phyloP scores from a whole-genome alignment of 2,797 vertebrate genomes.

The Sebastes oblongus region DNA sequence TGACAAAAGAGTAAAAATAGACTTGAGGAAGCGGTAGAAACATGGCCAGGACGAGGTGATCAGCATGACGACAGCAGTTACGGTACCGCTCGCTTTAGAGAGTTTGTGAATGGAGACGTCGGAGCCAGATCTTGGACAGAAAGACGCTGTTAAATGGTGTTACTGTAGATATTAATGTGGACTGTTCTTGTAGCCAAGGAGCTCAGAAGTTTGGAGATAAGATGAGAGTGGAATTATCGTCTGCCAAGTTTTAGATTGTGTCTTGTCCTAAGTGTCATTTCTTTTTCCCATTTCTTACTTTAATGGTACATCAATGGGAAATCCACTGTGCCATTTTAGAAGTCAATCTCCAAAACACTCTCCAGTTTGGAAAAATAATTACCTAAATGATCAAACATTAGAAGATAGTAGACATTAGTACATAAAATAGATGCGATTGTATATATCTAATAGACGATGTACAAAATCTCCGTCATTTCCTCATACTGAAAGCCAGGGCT shows the following conservation, averaged over 20 bases:
- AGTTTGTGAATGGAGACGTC: slow-evolving; percentile 29
- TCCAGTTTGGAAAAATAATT: not conserved
- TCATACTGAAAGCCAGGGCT: not conserved
- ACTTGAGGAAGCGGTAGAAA: slow-evolving; percentile 17
- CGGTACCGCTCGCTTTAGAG: not conserved
- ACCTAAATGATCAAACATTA: not conserved
- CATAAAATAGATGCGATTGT: not conserved
- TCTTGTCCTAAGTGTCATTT: not conserved
- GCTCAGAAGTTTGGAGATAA: not conserved
- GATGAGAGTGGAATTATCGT: not conserved
- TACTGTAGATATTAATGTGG: not conserved
- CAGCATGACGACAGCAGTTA: slow-evolving; percentile 18
- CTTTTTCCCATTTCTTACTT: slow-evolving; percentile 17
- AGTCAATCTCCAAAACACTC: not conserved
- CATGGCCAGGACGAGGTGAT: slow-evolving; percentile 29
- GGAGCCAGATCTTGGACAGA: not conserved
- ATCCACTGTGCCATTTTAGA: not conserved
- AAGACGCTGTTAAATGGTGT: not conserved
- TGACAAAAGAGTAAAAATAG: slow-evolving; percentile 64
- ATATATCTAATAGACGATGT: not conserved
- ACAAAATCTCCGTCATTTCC: not conserved
- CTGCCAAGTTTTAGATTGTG: not conserved
- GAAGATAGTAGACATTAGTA: not conserved
- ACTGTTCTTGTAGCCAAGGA: not conserved
- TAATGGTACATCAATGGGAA: slow-evolving; percentile 2